Evolutionary conservation across 2,797 vertebrate genomes (phyloP), one percentile per base, ranked within the genome.

Genomic region (Caiman crocodilus): DNA sequence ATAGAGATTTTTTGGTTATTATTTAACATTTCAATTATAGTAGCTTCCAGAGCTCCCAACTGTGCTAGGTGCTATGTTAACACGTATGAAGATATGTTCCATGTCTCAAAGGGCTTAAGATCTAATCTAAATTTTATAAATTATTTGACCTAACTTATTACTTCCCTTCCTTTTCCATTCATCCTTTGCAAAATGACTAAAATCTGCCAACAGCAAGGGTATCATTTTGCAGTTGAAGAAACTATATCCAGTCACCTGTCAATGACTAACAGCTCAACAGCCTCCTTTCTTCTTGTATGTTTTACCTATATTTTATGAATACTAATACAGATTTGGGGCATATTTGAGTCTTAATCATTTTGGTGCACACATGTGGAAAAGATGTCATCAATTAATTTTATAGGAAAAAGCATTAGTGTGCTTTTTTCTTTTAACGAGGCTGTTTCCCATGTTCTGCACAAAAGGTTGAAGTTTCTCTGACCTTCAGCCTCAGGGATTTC

Each of bases 1-100:
- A 91, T 57, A 3, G 89, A 87, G 12, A 82, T 93, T 71, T 84
- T 75, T 92, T 84, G 59, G 87, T 87, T 60, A 80, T 71, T 86
- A 65, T 59, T 88, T 87, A 81, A n/a, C 65, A 83, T 5, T 88
- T 10, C 4, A 76, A 79, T 85, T 87, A 67, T 17, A 88, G 76
- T 55, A 88, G 82, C 2, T 25, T 67, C 61, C 0, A 7, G 16
- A 1, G 2, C 1, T 3, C 13, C 2, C 12, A 90, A 58, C 4
- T 91, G 32, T 15, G 21, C 64, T 25, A 88, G 11, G 2, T 28
- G 74, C 28, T 59, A 2, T 63, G 30, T 20, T 94, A 92, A 90
- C 6, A 84, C 30, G 84, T 84, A 85, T 55, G 6, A 71, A 73
- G 23, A 42, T 7, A 26, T 73, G 35, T 32, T 75, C 5, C 4